These are phyloP conservation scores for Bos javanicus DNA, from an alignment of 2,113 vertebrate genomes.

Conservation along the genomic window DNA sequence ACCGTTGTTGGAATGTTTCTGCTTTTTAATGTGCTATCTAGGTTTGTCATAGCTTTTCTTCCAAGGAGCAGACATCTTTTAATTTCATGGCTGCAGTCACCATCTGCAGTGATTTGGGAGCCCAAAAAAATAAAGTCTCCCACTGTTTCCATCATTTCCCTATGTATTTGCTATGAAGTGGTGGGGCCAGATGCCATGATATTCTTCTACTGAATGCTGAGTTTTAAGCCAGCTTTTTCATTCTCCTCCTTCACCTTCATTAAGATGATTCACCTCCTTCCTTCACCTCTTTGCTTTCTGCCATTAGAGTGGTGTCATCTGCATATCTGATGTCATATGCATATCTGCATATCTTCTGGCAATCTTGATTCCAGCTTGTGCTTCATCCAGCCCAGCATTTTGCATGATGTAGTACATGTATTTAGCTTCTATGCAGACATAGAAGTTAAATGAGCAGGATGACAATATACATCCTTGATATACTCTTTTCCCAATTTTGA, in stretches of 20 bases:
- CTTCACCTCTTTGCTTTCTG: neutral
- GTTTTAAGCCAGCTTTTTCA: neutral
- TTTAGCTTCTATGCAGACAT: neutral
- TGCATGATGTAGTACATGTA: neutral
- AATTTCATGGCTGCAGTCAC: neutral
- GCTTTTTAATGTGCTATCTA: neutral
- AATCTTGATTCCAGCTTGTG: neutral
- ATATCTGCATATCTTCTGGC: neutral
- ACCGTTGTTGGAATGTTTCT: neutral
- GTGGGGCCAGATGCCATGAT: accelerated
- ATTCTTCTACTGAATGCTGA: neutral
- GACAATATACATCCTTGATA: neutral
- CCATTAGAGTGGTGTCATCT: neutral
- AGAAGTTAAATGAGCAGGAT: neutral
- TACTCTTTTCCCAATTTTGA: neutral
- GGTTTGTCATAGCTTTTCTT: neutral
- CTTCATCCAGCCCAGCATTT: neutral
- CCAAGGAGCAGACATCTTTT: neutral
- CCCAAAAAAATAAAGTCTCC: neutral
- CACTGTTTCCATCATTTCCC: neutral
- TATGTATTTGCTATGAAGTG: neutral
- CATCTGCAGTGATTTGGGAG: neutral
- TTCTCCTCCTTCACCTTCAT: neutral
- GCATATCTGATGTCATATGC: neutral
- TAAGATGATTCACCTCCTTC: no score